phyloP scores from a whole-genome alignment of 2,113 vertebrate species.

The Cochlearius cochlearius region DNA sequence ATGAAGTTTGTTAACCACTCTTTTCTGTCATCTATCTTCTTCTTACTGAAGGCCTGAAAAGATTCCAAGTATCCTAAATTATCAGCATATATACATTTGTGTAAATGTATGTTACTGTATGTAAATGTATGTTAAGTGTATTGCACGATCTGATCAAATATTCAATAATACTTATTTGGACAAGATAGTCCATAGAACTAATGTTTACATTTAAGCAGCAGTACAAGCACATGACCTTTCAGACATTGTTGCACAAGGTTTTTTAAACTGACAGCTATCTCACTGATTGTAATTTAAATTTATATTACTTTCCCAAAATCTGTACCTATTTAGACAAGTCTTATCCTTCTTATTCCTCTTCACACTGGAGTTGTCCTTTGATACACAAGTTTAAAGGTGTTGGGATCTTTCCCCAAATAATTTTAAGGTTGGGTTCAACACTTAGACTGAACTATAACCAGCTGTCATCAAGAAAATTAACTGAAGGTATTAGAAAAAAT shows the following conservation, averaged over 20 bases:
- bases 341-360: not conserved
- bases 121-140: not conserved
- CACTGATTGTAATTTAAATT: not conserved
- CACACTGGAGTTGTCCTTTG: not conserved
- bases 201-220: not conserved
- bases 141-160: not conserved
- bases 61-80: not conserved
- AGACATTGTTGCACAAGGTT: not conserved
- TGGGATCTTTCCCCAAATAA: not conserved
- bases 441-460: not conserved
- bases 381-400: not conserved
- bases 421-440: not conserved
- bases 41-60: slow-evolving; percentile 96
- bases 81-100: not conserved
- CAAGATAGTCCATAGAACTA: not conserved
- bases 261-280: not conserved
- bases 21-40: slow-evolving; percentile 98
- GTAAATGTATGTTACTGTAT: slow-evolving; percentile 1
- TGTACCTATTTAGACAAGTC: not conserved
- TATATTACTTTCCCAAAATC: not conserved
- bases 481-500: not conserved
- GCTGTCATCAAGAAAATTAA: not conserved
- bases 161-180: not conserved
- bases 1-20: slow-evolving; percentile 99
- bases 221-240: not conserved